These are phyloP conservation scores for Macroteleia sp. DNA, from an alignment of 2,888 invertebrate species.

Conservation along the genomic window DNA sequence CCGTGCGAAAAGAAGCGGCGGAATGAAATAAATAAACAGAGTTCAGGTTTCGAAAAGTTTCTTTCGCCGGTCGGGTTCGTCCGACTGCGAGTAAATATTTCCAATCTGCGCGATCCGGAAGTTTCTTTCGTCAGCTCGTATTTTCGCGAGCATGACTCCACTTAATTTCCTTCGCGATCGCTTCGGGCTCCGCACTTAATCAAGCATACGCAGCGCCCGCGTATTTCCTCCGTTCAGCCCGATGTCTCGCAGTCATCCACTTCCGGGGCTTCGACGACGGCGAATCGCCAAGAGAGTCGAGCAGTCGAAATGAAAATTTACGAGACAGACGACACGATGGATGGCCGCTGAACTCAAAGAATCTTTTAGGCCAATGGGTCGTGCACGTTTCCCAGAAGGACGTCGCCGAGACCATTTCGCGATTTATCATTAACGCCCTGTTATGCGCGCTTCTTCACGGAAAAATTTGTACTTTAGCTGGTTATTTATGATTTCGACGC, in stretches of 20 bases:
- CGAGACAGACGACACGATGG: slow-evolving; percentile 70
- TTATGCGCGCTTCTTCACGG: slow-evolving; percentile 37
- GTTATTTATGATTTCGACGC: slow-evolving; percentile 43
- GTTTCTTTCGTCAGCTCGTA: slow-evolving; percentile 62
- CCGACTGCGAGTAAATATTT: slow-evolving; percentile 54
- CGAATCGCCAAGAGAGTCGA: slow-evolving; percentile 72
- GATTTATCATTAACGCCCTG: slow-evolving; percentile 68
- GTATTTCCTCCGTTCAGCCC: slow-evolving; percentile 66
- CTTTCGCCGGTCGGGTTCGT: background rate
- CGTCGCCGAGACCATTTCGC: slow-evolving; percentile 62
- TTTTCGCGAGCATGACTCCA: slow-evolving; percentile 64
- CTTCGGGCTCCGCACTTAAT: slow-evolving; percentile 66
- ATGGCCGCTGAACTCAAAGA: slow-evolving; percentile 68
- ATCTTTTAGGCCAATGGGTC: slow-evolving; percentile 71
- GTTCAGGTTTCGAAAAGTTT: slow-evolving; percentile 50
- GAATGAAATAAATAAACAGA: slow-evolving; percentile 57
- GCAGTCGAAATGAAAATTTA: slow-evolving; percentile 74
- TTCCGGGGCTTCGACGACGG: slow-evolving; percentile 64
- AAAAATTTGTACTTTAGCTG: slow-evolving; percentile 44
- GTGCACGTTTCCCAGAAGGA: slow-evolving; percentile 58
- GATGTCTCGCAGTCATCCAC: slow-evolving; percentile 48
- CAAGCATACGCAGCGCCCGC: slow-evolving; percentile 59
- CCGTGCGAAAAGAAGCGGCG: slow-evolving; percentile 39
- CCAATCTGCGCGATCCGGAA: slow-evolving; percentile 47
- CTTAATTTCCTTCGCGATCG: slow-evolving; percentile 68